phyloP scores from a whole-genome alignment of 2,797 vertebrate species.

The Carapus acus region DNA sequence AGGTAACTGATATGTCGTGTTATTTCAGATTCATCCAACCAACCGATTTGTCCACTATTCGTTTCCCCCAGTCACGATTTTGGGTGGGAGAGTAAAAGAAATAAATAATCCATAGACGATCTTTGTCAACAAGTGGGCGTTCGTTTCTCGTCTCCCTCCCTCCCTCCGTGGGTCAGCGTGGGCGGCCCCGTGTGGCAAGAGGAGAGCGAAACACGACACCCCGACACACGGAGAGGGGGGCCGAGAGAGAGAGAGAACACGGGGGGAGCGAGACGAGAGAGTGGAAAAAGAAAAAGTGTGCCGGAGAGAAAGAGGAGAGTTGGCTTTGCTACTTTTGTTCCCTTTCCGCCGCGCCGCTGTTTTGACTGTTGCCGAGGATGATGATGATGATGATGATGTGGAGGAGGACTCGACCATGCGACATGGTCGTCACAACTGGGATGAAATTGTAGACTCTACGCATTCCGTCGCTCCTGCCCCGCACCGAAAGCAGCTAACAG shows the following conservation, averaged over 20 bases:
- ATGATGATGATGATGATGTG: constrained; percentile 48
- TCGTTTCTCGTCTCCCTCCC: constrained; percentile 54
- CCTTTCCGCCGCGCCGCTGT: constrained; percentile 32
- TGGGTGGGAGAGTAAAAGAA: background rate
- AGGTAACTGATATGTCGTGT: too few species aligned
- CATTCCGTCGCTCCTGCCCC: constrained; percentile 56
- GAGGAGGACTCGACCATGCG: constrained; percentile 60
- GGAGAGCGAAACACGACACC: constrained; percentile 79
- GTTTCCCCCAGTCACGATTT: background rate
- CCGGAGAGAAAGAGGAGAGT: constrained; percentile 53
- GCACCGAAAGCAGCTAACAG: constrained; percentile 40
- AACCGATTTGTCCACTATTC: too few species aligned
- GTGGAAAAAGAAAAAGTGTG: constrained; percentile 75
- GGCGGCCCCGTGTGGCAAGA: constrained; percentile 80
- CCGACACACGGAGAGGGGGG: constrained; percentile 49
- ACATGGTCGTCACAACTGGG: constrained; percentile 45
- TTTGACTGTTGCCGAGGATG: constrained; percentile 32
- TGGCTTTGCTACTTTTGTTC: constrained; percentile 43
- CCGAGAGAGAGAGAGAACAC: constrained; percentile 55
- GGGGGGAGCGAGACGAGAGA: constrained; percentile 62
- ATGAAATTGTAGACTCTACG: constrained; percentile 44
- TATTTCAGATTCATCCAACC: too few species aligned
- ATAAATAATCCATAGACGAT: constrained; percentile 55
- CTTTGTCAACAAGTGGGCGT: constrained; percentile 70
- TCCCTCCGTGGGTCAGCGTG: constrained; percentile 70